Evolutionary conservation across 37 sponge, comb jelly and placozoan species (phyloP).

Genomic region (Chondrosia reniformis): DNA sequence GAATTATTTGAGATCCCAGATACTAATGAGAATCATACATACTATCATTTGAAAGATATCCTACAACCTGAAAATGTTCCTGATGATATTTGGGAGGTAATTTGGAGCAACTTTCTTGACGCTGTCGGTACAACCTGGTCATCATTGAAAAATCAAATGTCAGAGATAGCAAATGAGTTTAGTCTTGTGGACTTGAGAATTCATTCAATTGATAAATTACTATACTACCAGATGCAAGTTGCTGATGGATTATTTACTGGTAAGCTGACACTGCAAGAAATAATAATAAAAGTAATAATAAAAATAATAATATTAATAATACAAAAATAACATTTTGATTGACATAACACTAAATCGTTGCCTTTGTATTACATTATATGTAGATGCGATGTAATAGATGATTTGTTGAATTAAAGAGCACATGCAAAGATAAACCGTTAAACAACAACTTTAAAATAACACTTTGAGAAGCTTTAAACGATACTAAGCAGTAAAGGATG

Average conservation of each 20-base stretch:
- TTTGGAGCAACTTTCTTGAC: slow-evolving; percentile 20
- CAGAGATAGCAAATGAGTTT: slow-evolving; percentile 19
- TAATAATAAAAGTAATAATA: too few species aligned
- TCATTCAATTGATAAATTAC: background rate
- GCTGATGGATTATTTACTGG: slow-evolving; percentile 18
- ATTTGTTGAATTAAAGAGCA: too few species aligned
- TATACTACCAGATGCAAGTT: slow-evolving; percentile 23
- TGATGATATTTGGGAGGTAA: slow-evolving; percentile 3
- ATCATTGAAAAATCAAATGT: background rate
- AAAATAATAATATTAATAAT: too few species aligned
- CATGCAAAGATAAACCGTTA: too few species aligned
- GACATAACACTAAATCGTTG: too few species aligned
- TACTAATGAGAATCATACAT: background rate
- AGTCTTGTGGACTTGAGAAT: slow-evolving; percentile 12
- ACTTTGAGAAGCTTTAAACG: too few species aligned
- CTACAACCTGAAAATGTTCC: slow-evolving; percentile 15
- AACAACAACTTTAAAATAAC: too few species aligned
- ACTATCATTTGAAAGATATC: background rate
- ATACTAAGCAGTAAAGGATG: too few species aligned
- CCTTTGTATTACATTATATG: too few species aligned
- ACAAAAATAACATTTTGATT: too few species aligned
- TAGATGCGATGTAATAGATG: too few species aligned
- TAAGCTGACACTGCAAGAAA: too few species aligned
- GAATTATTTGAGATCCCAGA: background rate
- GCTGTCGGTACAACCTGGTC: slow-evolving; percentile 25